Conservation (phyloP, 2,113 vertebrate genomes). For the Corythoichthys intestinalis region DNA sequence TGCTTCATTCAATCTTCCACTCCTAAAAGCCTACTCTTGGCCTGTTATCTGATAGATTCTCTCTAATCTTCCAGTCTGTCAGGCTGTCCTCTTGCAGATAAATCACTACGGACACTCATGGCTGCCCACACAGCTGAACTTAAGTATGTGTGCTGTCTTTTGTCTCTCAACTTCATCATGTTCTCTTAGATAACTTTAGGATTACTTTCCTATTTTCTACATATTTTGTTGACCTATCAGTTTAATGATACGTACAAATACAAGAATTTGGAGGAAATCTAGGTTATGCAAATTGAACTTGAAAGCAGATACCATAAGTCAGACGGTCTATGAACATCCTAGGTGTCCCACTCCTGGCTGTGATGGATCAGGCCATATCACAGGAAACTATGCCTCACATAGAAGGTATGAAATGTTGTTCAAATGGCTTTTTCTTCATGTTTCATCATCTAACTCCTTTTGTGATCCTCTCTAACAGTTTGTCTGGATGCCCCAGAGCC, state of each 20-base stretch:
- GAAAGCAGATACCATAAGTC: conserved; percentile 4
- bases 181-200: conserved; percentile 40
- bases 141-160: conserved; percentile 93
- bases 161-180: conserved; percentile 57
- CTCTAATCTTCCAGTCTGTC: conserved; percentile 92
- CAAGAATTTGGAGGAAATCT: neutral
- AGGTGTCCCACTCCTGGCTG: conserved; percentile 97
- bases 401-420: conserved; percentile 78
- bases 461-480: conserved; percentile 67
- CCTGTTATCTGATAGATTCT: conserved; percentile 54
- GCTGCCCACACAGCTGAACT: conserved; percentile 99
- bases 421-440: neutral
- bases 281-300: neutral
- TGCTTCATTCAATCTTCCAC: conserved; percentile 42
- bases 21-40: conserved; percentile 28
- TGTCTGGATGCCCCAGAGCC: conserved; percentile 97
- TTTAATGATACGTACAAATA: neutral
- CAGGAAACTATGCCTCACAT: conserved; percentile 98
- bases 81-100: conserved; percentile 99
- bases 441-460: neutral
- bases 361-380: conserved; percentile 95
- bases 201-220: neutral
- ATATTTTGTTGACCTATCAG: neutral
- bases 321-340: conserved; percentile 27
- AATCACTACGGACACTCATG: conserved; percentile 99